Evolutionary conservation across 2,113 vertebrate genomes (phyloP).

Genomic region (Tetrao urogallus): DNA sequence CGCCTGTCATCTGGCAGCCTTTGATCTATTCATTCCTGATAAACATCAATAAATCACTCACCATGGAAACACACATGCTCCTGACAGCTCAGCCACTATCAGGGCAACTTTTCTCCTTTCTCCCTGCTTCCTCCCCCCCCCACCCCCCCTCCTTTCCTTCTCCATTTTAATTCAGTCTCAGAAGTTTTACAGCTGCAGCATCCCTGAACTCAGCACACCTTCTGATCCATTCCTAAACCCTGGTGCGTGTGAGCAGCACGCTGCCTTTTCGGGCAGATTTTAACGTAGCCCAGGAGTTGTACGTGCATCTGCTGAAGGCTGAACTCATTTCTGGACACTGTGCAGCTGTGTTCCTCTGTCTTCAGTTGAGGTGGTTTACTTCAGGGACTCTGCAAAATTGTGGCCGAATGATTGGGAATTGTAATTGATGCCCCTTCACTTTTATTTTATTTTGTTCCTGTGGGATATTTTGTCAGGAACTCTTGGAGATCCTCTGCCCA

Average conservation of each 20-base stretch:
- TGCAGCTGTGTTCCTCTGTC: conserved; percentile 46
- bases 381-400: conserved; percentile 43
- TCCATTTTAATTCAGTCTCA: conserved; percentile 82
- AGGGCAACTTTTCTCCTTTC: conserved; percentile 84
- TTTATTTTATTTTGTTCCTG: neutral
- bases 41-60: conserved; percentile 95
- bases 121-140: neutral
- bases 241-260: conserved; percentile 72
- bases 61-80: conserved; percentile 91
- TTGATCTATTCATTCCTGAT: conserved; percentile 93
- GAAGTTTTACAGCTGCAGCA: conserved; percentile 86
- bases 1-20: conserved; percentile 90
- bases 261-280: conserved; percentile 66
- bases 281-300: conserved; percentile 57
- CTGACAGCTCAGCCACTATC: conserved; percentile 85
- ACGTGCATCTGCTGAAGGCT: conserved; percentile 65
- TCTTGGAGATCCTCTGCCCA: conserved; percentile 19
- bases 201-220: conserved; percentile 78
- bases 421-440: neutral
- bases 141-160: conserved; percentile 28
- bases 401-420: conserved; percentile 40
- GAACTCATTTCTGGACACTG: conserved; percentile 61
- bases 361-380: conserved; percentile 40
- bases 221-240: conserved; percentile 75
- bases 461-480: conserved; percentile 31